Base-by-base conservation (phyloP, 1,140 invertebrate genomes). In the Lethrus apterus region DNA sequence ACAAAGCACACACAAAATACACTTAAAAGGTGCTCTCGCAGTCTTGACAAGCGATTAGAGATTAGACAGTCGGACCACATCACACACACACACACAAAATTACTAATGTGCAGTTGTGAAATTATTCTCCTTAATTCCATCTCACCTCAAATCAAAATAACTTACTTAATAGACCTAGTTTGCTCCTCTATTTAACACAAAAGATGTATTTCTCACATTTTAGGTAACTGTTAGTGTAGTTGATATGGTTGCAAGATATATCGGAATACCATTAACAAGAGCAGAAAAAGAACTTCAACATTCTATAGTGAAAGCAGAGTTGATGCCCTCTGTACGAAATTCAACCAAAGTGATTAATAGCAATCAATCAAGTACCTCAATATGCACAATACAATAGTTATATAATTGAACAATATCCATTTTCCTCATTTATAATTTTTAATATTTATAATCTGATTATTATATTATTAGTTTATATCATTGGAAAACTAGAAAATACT, bases 231-330 rank as follows among this genome's bases (percentile, higher is more conserved):
- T 48, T n/a, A 51, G 48, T 21, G 54, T 64, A 24, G 45, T 56
- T 31, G 56, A 62, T 15, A 15, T 64, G 13, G 35, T 63, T 4
- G 55, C 58, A 1, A 58, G 44, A 49, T 55, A 59, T 52, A 51
- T 62, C 4, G 54, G 57, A 2, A 46, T 65, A 19, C 51, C 47
- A 2, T 32, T 61, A 15, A 54, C 43, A 1, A 47, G 46, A 18
- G 29, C 53, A n/a, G 55, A 59, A 29, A 54, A 49, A 43, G 59
- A 63, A 38, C 52, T 50, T 24, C 61, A 60, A 44, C 41, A 47
- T 13, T 15, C 51, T 8, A 47, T 63, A 13, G 45, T 62, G 3
- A 54, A 48, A 42, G 58, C 54, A 7, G 57, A 58, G 49, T 38
- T 59, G 29, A 44, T 54, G 29, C 45, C 46, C 38, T 36, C 54